These are phyloP conservation scores for Triops longicaudatus DNA, from an alignment of 1,140 invertebrate genomes.

Conservation along the genomic window DNA sequence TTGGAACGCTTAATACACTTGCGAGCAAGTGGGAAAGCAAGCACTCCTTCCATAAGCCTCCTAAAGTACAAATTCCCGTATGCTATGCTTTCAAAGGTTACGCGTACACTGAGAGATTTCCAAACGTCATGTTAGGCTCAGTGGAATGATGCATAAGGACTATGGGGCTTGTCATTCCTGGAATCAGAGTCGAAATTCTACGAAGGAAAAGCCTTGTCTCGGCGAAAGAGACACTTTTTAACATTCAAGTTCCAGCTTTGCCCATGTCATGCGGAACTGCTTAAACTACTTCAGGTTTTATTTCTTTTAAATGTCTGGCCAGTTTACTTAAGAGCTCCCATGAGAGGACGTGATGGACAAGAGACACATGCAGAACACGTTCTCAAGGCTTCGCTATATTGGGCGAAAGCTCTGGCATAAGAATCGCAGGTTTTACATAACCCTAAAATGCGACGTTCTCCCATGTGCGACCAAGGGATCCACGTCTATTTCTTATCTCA, in stretches of 20 bases:
- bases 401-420: not conserved
- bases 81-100: too few species aligned
- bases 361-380: constrained; percentile 6
- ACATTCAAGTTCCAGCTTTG: not conserved
- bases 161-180: not conserved
- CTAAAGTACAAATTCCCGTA: too few species aligned
- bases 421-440: not conserved
- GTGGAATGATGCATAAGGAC: not conserved
- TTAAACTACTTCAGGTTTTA: not conserved
- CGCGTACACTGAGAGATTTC: too few species aligned
- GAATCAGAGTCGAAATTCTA: not conserved
- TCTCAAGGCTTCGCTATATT: not conserved
- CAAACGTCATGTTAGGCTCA: too few species aligned
- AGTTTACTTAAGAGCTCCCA: not conserved
- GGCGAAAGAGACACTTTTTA: not conserved
- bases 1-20: too few species aligned
- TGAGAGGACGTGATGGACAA: not conserved
- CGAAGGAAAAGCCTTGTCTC: not conserved
- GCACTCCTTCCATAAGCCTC: too few species aligned
- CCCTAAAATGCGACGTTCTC: not conserved
- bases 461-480: not conserved
- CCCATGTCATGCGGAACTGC: not conserved
- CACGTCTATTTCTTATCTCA: too few species aligned
- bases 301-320: not conserved
- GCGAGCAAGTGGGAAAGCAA: too few species aligned